Conservation (phyloP, 2,888 invertebrate genomes). For the Kryphioiulus occultus region DNA sequence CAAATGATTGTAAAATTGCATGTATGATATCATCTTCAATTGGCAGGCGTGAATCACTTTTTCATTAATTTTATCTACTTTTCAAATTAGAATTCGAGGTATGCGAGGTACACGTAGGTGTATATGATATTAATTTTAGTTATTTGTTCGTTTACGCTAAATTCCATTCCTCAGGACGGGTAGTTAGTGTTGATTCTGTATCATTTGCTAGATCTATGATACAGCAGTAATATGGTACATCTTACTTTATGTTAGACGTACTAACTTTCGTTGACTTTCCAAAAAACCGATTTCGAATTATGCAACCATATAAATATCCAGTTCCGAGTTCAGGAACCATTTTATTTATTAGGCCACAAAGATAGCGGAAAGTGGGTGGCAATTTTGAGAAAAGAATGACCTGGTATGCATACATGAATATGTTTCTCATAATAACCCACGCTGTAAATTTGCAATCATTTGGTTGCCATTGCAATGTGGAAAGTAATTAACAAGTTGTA, state of each 20-base stretch:
- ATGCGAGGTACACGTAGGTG: neutral
- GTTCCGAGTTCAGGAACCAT: neutral
- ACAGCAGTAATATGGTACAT: neutral
- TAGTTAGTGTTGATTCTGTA: too few species aligned
- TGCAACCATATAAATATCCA: neutral
- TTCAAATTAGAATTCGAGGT: too few species aligned
- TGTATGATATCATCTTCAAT: too few species aligned
- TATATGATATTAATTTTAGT: neutral
- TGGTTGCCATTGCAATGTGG: neutral
- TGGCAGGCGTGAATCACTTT: too few species aligned
- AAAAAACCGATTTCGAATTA: neutral
- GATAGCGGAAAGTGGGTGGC: neutral
- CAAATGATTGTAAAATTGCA: too few species aligned
- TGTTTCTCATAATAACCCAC: neutral
- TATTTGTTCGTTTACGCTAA: neutral
- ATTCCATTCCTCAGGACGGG: neutral
- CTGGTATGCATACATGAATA: neutral
- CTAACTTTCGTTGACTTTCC: conserved; percentile 23
- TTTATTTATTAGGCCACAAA: neutral
- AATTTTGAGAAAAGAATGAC: neutral
- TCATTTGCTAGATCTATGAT: neutral
- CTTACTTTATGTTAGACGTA: neutral
- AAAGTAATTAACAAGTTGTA: neutral
- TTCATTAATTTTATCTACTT: too few species aligned
- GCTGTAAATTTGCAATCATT: neutral